phyloP scores from a whole-genome alignment of 2,797 vertebrate species.

The Oreochromis mossambicus region DNA sequence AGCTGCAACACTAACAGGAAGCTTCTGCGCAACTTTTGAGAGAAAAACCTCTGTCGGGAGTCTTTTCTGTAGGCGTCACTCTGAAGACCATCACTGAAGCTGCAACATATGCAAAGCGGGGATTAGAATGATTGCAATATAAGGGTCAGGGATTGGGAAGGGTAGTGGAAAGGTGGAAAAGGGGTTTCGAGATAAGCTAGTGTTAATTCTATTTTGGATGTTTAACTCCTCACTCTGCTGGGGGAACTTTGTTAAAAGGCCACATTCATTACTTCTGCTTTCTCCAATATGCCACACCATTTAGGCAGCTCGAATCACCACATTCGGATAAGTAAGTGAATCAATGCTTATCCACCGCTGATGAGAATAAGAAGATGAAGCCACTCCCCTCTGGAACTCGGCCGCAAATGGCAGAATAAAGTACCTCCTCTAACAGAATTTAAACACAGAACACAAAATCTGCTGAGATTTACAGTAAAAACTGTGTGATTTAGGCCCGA shows the following conservation, averaged over 20 bases:
- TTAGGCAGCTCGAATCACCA: constrained; percentile 42
- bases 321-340: constrained; percentile 21
- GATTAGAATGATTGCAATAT: background rate
- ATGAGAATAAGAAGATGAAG: constrained; percentile 37
- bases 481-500: background rate
- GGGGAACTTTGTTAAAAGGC: constrained; percentile 37
- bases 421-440: background rate
- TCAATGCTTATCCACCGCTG: constrained; percentile 24
- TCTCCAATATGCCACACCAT: constrained; percentile 36
- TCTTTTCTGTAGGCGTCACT: background rate
- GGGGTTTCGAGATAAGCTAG: background rate
- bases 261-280: constrained; percentile 48
- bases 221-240: constrained; percentile 7
- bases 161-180: background rate
- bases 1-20: constrained; percentile 1
- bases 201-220: constrained; percentile 4
- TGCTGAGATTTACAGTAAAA: background rate
- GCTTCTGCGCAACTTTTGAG: background rate
- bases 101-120: background rate
- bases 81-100: background rate
- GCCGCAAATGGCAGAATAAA: constrained; percentile 9
- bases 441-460: background rate
- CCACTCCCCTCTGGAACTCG: constrained; percentile 43
- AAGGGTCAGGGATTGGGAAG: background rate
- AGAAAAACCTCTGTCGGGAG: background rate